Base-by-base conservation (phyloP, 2,113 vertebrate species). In the Epinephelus fuscoguttatus region DNA sequence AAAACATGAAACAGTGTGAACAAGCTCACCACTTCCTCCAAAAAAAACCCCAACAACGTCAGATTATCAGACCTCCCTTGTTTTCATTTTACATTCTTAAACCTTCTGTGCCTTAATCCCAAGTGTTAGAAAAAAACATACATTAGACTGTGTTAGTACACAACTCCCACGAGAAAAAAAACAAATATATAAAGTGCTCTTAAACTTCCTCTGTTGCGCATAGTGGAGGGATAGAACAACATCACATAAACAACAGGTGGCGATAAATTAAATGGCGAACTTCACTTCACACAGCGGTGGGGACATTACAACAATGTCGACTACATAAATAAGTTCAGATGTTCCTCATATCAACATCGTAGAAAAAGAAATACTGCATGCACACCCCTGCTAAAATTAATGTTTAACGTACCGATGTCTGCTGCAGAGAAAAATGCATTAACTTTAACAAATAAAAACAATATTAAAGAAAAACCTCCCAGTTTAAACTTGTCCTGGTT, bases 131-230 rank as follows among this genome's bases (percentile, higher is more conserved):
- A 74, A 63, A 52, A 66, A 17, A 45, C 9, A 80, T 15, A 75
- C 61, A 67, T 67, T 62, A 50, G 30, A 69, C 14, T 69, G 19
- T 66, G 50, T 78, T 84, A 70, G 27, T 19, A 23, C 64, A 78
- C 52, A 62, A 30, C 30, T 40, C 50, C 42, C 52, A 70, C 45
- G 2, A 25, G 10, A 82, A 33, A 74, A 33, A 74, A 57, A 74
- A 70, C 4, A 25, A 84, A 68, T 69, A 23, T 56, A 81, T 90
- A 92, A 93, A 92, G 88, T 88, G 88, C 88, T 73, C 67, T 69
- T 64, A 84, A 84, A 70, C 13, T 4, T 66, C 57, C 40, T 5
- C 30, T 72, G 68, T 40, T 23, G 30, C 50, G 75, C 73, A 59
- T 5, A 5, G 15, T 63, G 62, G 50, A 70, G 9, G 45, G 3